Conservation (phyloP, 2,888 invertebrate species). For the Pachycephus smyrnensis region DNA sequence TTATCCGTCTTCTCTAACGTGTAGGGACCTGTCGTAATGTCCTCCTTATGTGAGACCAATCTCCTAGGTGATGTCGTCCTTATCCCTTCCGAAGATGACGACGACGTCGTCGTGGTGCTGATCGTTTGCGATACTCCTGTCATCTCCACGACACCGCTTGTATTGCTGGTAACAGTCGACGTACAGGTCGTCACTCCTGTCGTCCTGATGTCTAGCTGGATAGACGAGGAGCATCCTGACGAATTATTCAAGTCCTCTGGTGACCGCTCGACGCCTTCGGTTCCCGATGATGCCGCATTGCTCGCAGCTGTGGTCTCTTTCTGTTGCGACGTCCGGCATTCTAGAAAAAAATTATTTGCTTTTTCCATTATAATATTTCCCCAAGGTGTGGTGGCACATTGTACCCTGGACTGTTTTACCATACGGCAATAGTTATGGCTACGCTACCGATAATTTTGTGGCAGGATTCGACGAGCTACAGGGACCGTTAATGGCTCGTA, state of each 20-base stretch:
- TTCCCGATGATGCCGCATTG: neutral
- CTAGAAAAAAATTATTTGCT: slow-evolving; percentile 11
- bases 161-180: neutral
- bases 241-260: slow-evolving; percentile 6
- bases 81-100: neutral
- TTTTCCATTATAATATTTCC: neutral
- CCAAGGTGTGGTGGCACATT: neutral
- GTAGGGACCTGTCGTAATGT: neutral
- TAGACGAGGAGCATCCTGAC: slow-evolving; percentile 5
- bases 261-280: neutral
- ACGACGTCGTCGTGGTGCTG: neutral
- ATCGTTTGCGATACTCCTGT: neutral
- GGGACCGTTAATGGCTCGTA: neutral
- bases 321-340: slow-evolving; percentile 34
- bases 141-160: neutral
- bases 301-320: slow-evolving; percentile 34
- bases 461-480: neutral
- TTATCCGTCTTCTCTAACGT: neutral
- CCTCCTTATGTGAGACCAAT: neutral
- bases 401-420: neutral
- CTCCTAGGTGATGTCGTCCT: neutral
- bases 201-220: slow-evolving; percentile 2
- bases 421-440: neutral
- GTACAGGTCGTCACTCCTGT: slow-evolving; percentile 23
- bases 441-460: neutral